phyloP scores from a whole-genome alignment of 2,113 vertebrate genomes.

The Sarotherodon lohbergeri region DNA sequence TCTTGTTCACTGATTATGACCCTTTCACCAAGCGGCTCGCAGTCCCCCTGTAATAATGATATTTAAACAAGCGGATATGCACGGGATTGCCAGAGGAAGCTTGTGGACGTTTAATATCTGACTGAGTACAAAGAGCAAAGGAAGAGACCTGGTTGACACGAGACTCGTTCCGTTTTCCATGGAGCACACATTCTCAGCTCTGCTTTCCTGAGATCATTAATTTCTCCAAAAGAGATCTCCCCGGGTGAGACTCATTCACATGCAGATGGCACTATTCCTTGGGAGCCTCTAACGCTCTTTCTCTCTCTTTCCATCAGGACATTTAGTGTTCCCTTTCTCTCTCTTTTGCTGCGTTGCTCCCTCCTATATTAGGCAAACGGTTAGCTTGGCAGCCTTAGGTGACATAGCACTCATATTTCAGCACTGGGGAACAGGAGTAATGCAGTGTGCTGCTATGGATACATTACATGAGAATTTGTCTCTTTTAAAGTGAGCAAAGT shows the following conservation, averaged over 20 bases:
- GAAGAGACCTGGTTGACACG: conserved; percentile 41
- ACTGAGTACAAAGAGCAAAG: conserved; percentile 62
- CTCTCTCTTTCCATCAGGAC: conserved; percentile 49
- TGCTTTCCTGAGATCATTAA: conserved; percentile 75
- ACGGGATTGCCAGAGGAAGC: conserved; percentile 45
- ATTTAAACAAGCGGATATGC: conserved; percentile 60
- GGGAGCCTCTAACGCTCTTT: conserved; percentile 53
- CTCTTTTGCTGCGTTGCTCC: conserved; percentile 41
- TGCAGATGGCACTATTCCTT: conserved; percentile 68
- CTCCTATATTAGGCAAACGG: conserved; percentile 61
- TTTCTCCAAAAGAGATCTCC: conserved; percentile 75
- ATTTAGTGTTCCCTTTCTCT: conserved; percentile 47
- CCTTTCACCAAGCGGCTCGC: conserved; percentile 48
- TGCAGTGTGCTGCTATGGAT: conserved; percentile 63
- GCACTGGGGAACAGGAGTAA: conserved; percentile 55
- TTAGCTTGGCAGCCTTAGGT: conserved; percentile 71
- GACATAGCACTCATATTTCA: conserved; percentile 75
- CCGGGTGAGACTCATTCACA: conserved; percentile 73
- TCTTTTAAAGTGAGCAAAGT: conserved; percentile 66
- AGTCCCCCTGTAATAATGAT: conserved; percentile 51
- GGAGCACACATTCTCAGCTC: conserved; percentile 54
- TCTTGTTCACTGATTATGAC: conserved; percentile 62
- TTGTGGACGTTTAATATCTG: conserved; percentile 63
- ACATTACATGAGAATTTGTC: conserved; percentile 74
- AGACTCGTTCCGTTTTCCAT: conserved; percentile 32